phyloP scores from a whole-genome alignment of 2,888 invertebrate genomes.

The Zootermopsis nevadensis region DNA sequence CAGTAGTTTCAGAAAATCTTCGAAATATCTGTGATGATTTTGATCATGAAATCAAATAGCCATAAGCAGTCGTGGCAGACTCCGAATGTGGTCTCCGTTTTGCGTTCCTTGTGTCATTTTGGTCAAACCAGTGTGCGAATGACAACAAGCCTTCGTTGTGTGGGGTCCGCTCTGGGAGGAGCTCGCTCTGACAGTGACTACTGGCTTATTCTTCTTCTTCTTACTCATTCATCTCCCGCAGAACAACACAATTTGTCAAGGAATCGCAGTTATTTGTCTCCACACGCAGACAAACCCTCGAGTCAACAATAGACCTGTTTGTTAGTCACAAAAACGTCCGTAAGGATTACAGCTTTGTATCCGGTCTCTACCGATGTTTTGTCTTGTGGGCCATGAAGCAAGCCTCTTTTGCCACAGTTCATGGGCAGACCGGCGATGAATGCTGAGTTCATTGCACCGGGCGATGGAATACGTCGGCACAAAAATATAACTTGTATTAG shows the following conservation, averaged over 20 bases:
- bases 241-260: constrained; percentile 35
- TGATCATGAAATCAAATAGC: no score
- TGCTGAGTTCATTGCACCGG: no score
- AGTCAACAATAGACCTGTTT: background rate
- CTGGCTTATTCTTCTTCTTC: constrained; percentile 26
- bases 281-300: background rate
- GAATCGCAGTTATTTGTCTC: constrained; percentile 14
- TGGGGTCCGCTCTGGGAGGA: constrained; percentile 12
- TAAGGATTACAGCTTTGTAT: background rate
- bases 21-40: no score
- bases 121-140: background rate
- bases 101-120: background rate
- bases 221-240: constrained; percentile 25
- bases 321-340: background rate
- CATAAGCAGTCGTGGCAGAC: no score
- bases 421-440: no score
- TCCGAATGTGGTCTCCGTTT: background rate
- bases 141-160: background rate
- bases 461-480: no score
- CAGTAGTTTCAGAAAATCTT: no score
- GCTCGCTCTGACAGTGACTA: constrained; percentile 42
- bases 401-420: no score
- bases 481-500: no score
- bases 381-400: background rate
- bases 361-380: background rate